A percentile compares a stretch with the other conserved stretches of the same genome.
phyloP scores from a whole-genome alignment of 1,140 invertebrate species.

The Manduca sexta region DNA sequence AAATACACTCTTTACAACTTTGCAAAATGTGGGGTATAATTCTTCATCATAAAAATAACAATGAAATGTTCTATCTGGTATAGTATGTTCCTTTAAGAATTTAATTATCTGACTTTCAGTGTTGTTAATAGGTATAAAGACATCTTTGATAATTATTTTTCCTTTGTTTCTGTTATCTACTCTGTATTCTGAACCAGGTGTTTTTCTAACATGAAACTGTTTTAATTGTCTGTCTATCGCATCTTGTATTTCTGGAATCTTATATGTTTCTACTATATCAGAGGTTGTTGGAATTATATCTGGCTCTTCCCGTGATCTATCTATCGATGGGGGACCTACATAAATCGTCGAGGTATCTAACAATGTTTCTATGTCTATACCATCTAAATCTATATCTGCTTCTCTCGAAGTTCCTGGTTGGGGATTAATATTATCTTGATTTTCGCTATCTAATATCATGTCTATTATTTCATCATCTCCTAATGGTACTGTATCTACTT shows the following conservation, averaged over 20 bases:
- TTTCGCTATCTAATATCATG: no score
- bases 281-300: no score
- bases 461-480: no score
- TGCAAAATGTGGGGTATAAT: conserved; percentile 6
- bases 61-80: conserved; percentile 9
- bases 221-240: conserved; percentile 17
- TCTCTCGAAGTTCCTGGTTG: no score
- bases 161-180: conserved; percentile 9
- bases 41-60: conserved; percentile 19
- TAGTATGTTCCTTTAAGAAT: conserved; percentile 22
- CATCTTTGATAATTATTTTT: conserved; percentile 13
- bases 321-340: no score
- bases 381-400: no score
- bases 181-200: conserved; percentile 8
- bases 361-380: no score
- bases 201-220: conserved; percentile 14
- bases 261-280: neutral
- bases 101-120: conserved; percentile 9
- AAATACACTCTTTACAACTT: conserved; percentile 19
- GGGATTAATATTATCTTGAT: no score
- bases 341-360: no score
- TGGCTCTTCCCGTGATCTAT: no score
- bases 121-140: conserved; percentile 13
- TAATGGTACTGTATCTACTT: neutral
- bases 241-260: conserved; percentile 8